Evolutionary conservation across 2,888 invertebrate species (phyloP).

Genomic region (Tetheella fluctuosa): DNA sequence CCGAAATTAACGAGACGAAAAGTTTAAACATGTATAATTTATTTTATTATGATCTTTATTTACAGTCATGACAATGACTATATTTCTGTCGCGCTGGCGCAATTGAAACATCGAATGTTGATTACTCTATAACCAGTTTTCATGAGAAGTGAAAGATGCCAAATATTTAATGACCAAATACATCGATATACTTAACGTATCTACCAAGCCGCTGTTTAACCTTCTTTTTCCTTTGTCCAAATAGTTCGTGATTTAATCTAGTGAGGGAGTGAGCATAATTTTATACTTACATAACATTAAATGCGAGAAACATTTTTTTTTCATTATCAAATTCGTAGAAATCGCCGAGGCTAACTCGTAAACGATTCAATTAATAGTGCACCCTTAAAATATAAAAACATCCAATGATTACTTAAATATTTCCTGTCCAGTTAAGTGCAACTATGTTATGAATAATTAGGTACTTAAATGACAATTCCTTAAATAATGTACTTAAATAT

Average conservation of each 20-base stretch:
- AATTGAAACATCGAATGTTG: slow-evolving; percentile 43
- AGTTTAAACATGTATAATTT: slow-evolving; percentile 47
- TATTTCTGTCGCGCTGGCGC: slow-evolving; percentile 37
- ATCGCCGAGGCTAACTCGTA: slow-evolving; percentile 46
- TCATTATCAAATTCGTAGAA: slow-evolving; percentile 74
- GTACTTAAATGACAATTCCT: slow-evolving; percentile 77
- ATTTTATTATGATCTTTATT: slow-evolving; percentile 58
- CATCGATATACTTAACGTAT: slow-evolving; percentile 26
- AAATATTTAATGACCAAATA: slow-evolving; percentile 27
- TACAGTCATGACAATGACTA: slow-evolving; percentile 64
- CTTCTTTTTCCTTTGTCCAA: slow-evolving; percentile 34
- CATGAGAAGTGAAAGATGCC: slow-evolving; percentile 36
- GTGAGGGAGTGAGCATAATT: slow-evolving; percentile 69
- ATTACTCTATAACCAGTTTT: slow-evolving; percentile 46
- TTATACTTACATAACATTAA: slow-evolving; percentile 68
- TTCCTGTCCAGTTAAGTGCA: slow-evolving; percentile 74
- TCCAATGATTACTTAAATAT: slow-evolving; percentile 68
- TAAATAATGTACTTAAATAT: slow-evolving; percentile 78
- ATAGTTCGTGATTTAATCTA: slow-evolving; percentile 53
- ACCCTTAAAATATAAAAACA: slow-evolving; percentile 75
- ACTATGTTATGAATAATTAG: slow-evolving; percentile 69
- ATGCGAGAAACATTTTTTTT: slow-evolving; percentile 65
- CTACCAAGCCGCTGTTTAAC: slow-evolving; percentile 28
- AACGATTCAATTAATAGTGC: slow-evolving; percentile 61
- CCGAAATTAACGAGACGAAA: slow-evolving; percentile 59